Evolutionary conservation across 2,113 vertebrate genomes (phyloP), one percentile per base, ranked within the genome.

Genomic region (Antigone vipio): DNA sequence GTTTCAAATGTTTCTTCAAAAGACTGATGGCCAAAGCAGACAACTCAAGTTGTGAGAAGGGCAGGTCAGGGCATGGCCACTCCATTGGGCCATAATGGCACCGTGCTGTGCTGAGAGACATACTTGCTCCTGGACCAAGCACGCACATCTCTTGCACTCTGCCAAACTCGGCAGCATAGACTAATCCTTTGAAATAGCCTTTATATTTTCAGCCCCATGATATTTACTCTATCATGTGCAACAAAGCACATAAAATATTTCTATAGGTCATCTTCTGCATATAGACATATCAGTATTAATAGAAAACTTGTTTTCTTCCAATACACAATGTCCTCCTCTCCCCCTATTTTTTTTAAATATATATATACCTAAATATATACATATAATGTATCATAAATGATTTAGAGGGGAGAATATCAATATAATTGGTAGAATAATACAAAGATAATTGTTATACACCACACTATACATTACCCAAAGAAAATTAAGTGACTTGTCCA

Each of bases 91-190:
- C 35, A 2, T 18, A 27, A 26, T 1, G 73, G 18, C 40, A 27
- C 26, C 3, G 2, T 2, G 44, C 6, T 56, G 32, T 71, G 45
- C 32, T 67, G 16, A 6, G 58, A 60, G 45, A 35, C 0, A 0
- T 30, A 35, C 12, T 34, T 52, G 6, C 35, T 56, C 19, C 45
- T 18, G 26, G 13, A 53, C 17, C 34, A 34, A 30, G 24, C 15
- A 8, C 6, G 4, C 19, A 2, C 2, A 3, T 11, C 17, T 52
- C 29, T 56, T 19, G 6, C 5, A 15, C 29, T 55, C 63, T 53
- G 21, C 3, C 11, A 45, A 58, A 29, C 35, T 12, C 40, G 67
- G n/a, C 68, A 67, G 11, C 20, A 42, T 0, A 58, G 16, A 64
- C 9, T 21, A 67, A 68, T 26, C 9, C 27, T 68, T 59, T 82